phyloP scores from a whole-genome alignment of 2,113 vertebrate genomes.

The Amphilophus citrinellus region DNA sequence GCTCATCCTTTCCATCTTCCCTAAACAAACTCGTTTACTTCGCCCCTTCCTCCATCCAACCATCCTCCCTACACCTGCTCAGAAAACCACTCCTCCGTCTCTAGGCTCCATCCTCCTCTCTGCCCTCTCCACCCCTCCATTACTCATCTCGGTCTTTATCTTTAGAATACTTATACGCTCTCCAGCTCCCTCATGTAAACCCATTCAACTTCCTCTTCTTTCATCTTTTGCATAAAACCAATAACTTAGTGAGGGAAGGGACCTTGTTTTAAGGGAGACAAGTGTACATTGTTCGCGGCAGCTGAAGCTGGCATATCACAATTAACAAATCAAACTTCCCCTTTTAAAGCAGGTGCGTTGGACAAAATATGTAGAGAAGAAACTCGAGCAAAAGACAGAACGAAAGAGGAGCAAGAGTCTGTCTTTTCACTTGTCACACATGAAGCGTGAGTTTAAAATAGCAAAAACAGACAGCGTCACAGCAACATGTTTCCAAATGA shows the following conservation, averaged over 20 bases:
- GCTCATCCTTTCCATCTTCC: slow-evolving; percentile 50
- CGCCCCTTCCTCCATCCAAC: slow-evolving; percentile 52
- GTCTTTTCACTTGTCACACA: background rate
- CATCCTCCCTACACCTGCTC: slow-evolving; percentile 70
- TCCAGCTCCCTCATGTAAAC: slow-evolving; percentile 57
- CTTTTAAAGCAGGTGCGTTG: slow-evolving; percentile 19
- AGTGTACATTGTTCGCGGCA: slow-evolving; percentile 21
- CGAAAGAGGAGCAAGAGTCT: slow-evolving; percentile 26
- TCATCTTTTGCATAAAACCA: slow-evolving; percentile 73
- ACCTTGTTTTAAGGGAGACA: slow-evolving; percentile 34
- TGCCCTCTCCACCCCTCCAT: slow-evolving; percentile 60
- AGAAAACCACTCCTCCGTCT: slow-evolving; percentile 66
- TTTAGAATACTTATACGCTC: slow-evolving; percentile 60
- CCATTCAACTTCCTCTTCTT: slow-evolving; percentile 69
- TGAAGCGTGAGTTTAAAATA: background rate
- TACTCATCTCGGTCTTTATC: slow-evolving; percentile 67
- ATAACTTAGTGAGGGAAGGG: slow-evolving; percentile 43
- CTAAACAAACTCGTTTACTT: slow-evolving; percentile 25
- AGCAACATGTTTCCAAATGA: background rate
- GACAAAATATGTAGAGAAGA: background rate
- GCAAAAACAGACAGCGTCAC: background rate
- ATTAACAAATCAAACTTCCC: slow-evolving; percentile 41
- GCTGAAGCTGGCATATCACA: slow-evolving; percentile 25
- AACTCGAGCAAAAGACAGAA: slow-evolving; percentile 77
- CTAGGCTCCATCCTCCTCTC: slow-evolving; percentile 64